These are phyloP conservation scores for Exephanes ischioxanthus DNA, from an alignment of 2,888 invertebrate genomes.

Conservation along the genomic window DNA sequence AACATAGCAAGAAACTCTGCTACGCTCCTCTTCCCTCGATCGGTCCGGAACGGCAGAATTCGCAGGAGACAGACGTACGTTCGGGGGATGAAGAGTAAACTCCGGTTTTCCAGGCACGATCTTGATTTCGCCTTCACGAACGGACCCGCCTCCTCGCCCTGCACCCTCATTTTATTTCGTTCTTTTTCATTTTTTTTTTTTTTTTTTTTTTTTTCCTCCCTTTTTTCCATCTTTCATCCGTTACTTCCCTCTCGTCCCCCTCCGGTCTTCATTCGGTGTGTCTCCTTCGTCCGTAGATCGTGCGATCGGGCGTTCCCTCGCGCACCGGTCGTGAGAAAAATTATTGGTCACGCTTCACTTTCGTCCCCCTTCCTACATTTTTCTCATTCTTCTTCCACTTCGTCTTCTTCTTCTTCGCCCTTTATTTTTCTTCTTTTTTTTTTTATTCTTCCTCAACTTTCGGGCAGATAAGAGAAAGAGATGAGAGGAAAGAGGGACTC, in stretches of 20 bases:
- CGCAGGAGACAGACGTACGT: slow-evolving; percentile 1
- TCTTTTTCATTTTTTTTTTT: slow-evolving; percentile 38
- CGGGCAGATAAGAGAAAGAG: slow-evolving; percentile 36
- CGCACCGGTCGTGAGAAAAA: slow-evolving; percentile 59
- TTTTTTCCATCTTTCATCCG: slow-evolving; percentile 9
- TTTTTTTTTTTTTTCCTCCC: slow-evolving; percentile 1
- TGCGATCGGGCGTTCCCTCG: slow-evolving; percentile 46
- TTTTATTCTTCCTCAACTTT: slow-evolving; percentile 36
- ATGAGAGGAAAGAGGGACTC: slow-evolving; percentile 46
- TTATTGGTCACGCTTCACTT: slow-evolving; percentile 61
- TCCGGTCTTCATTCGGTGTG: slow-evolving; percentile 45
- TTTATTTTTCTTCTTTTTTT: slow-evolving; percentile 24
- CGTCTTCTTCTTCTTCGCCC: slow-evolving; percentile 11
- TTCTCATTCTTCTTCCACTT: slow-evolving; percentile 42
- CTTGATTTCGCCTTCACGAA: slow-evolving; percentile 68
- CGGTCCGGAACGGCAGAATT: slow-evolving; percentile 38
- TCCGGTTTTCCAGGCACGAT: slow-evolving; percentile 69
- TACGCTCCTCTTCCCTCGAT: slow-evolving; percentile 16
- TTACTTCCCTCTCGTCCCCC: slow-evolving; percentile 10
- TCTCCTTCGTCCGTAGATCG: slow-evolving; percentile 34
- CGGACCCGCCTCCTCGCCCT: slow-evolving; percentile 47
- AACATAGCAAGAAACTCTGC: slow-evolving; percentile 31
- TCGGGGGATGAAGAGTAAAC: slow-evolving; percentile 59
- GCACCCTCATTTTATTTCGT: slow-evolving; percentile 42
- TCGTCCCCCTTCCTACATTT: slow-evolving; percentile 52